phyloP scores from a whole-genome alignment of 2,113 vertebrate genomes.

The Thamnaconus septentrionalis region DNA sequence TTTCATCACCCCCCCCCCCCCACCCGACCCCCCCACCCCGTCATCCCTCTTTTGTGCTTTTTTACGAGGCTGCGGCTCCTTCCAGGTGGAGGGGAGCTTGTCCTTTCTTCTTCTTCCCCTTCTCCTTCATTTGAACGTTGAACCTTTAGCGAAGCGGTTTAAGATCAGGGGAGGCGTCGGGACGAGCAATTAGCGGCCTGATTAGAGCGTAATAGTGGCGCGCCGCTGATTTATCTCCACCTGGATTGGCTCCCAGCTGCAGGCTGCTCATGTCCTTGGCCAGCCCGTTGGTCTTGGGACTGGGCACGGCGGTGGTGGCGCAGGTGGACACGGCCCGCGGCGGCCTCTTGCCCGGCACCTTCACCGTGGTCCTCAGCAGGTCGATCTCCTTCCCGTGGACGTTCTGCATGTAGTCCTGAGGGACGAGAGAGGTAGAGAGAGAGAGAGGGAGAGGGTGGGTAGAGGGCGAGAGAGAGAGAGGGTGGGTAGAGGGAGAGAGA shows the following conservation, averaged over 20 bases:
- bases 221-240: conserved; percentile 62
- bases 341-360: conserved; percentile 94
- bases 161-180: neutral
- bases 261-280: conserved; percentile 93
- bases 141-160: conserved; percentile 12
- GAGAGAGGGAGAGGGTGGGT: no score
- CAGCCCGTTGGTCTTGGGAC: conserved; percentile 92
- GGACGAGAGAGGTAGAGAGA: neutral
- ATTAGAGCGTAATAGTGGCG: neutral
- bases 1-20: neutral
- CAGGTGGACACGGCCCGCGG: conserved; percentile 91
- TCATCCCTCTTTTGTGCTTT: conserved; percentile 38
- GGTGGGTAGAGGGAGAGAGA: conserved; percentile 3
- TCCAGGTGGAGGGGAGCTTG: conserved; percentile 32
- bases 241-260: conserved; percentile 87
- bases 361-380: conserved; percentile 94
- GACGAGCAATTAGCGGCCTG: neutral
- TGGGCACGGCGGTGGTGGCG: conserved; percentile 82
- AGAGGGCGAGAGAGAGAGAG: no score
- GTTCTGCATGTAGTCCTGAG: conserved; percentile 98
- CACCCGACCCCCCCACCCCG: no score
- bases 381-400: conserved; percentile 96
- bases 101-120: conserved; percentile 1
- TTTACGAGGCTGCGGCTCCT: conserved; percentile 29
- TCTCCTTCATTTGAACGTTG: neutral